A percentile compares a stretch with the other conserved stretches of the same genome.
These are phyloP conservation scores for Hirtodrosophila confusa DNA, from an alignment of 2,888 invertebrate genomes.

Conservation along the genomic window DNA sequence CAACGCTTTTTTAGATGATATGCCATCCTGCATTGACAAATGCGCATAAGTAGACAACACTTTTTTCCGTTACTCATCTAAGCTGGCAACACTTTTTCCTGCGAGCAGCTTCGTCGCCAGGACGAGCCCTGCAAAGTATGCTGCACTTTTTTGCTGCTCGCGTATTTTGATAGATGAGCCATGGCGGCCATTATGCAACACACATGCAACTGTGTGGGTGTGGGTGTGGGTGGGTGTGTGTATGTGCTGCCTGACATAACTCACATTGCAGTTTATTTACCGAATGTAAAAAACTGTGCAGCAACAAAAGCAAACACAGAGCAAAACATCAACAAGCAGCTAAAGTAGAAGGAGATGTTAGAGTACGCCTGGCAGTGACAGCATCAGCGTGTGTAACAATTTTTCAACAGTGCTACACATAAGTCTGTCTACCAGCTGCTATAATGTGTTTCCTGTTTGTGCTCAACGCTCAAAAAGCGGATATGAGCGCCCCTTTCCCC, in stretches of 20 bases:
- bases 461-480: constrained; percentile 77
- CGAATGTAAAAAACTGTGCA: constrained; percentile 73
- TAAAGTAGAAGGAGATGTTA: constrained; percentile 47
- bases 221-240: constrained; percentile 18
- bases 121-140: constrained; percentile 66
- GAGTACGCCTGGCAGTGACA: constrained; percentile 65
- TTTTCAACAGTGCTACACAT: constrained; percentile 80
- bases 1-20: constrained; percentile 23
- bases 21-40: constrained; percentile 51
- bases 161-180: constrained; percentile 78
- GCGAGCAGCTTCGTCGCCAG: constrained; percentile 28
- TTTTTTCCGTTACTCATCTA: constrained; percentile 32
- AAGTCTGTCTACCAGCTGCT: constrained; percentile 81
- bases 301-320: constrained; percentile 43
- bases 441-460: constrained; percentile 80
- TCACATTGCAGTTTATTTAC: constrained; percentile 78
- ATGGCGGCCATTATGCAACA: constrained; percentile 76
- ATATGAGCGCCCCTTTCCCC: constrained; percentile 59
- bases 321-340: constrained; percentile 57
- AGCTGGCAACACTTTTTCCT: constrained; percentile 38
- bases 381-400: constrained; percentile 75
- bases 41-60: constrained; percentile 63
- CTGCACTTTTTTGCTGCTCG: constrained; percentile 57
- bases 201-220: constrained; percentile 38
- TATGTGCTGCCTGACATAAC: constrained; percentile 69